Conservation (phyloP, 2,888 invertebrate species). For the Patella depressa region DNA sequence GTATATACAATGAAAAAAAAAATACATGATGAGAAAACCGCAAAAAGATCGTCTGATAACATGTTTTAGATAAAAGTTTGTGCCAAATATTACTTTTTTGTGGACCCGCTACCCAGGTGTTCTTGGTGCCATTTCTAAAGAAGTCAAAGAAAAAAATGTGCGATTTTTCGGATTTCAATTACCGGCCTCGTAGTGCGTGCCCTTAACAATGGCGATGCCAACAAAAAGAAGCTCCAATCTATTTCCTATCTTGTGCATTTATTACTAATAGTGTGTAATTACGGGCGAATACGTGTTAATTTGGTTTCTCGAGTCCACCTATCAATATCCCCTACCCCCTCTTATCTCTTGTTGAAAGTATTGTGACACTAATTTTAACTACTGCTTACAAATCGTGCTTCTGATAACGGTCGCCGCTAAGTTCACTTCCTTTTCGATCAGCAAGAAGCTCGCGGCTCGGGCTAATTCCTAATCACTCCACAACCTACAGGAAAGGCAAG, state of each 20-base stretch:
- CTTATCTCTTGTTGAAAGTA: conserved; percentile 20
- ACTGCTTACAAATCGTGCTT: conserved; percentile 22
- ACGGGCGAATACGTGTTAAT: conserved; percentile 18
- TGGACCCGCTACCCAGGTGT: too few species aligned
- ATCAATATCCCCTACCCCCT: conserved; percentile 15
- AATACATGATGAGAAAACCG: too few species aligned
- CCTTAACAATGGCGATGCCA: neutral
- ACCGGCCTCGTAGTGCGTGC: conserved; percentile 6
- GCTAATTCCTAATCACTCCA: conserved; percentile 21
- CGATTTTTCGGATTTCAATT: conserved; percentile 2
- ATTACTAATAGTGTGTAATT: conserved; percentile 23
- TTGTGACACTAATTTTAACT: conserved; percentile 21
- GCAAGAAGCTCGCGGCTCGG: neutral
- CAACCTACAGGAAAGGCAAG: conserved; percentile 16
- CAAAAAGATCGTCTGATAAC: too few species aligned
- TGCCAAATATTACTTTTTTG: too few species aligned
- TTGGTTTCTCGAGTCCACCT: conserved; percentile 13
- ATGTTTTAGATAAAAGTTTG: too few species aligned
- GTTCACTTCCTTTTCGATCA: conserved; percentile 10
- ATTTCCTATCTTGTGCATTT: conserved; percentile 21
- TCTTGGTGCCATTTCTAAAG: too few species aligned
- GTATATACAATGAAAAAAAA: too few species aligned
- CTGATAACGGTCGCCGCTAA: conserved; percentile 3
- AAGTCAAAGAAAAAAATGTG: too few species aligned
- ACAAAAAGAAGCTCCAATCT: conserved; percentile 11